These are phyloP conservation scores for Scylla paramamosain DNA, from an alignment of 1,140 invertebrate species.

Conservation along the genomic window DNA sequence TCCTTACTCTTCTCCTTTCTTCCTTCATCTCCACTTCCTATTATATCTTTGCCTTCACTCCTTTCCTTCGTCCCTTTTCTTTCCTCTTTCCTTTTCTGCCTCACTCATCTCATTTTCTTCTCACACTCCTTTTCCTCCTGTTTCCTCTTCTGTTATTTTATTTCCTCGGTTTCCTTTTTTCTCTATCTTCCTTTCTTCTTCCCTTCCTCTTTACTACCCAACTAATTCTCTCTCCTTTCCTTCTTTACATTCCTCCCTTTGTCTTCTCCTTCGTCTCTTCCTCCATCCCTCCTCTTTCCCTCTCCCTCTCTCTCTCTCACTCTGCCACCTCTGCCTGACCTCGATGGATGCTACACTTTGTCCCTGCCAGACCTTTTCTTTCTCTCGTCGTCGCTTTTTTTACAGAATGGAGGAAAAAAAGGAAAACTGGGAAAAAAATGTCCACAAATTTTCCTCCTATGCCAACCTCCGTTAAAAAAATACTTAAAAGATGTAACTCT, in stretches of 20 bases:
- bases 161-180: not conserved
- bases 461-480: not conserved
- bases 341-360: not conserved
- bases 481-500: not conserved
- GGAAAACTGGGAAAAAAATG: not conserved
- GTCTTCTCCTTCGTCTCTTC: too few relatives aligned
- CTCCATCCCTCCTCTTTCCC: too few relatives aligned
- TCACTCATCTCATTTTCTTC: not conserved
- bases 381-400: not conserved
- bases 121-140: not conserved
- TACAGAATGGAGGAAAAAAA: not conserved
- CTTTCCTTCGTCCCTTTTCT: not conserved
- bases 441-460: not conserved
- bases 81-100: not conserved
- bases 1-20: not conserved
- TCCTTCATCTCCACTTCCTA: not conserved
- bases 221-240: not conserved
- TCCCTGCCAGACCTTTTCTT: not conserved
- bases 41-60: not conserved
- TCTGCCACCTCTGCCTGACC: not conserved
- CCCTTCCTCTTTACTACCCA: not conserved
- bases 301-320: not conserved
- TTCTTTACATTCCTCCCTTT: not conserved
- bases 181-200: not conserved
- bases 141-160: too few relatives aligned